Percentiles rank a stretch among this genome's conserved stretches.
phyloP scores from a whole-genome alignment of 2,888 invertebrate species.

The Oegoconia quadripuncta region DNA sequence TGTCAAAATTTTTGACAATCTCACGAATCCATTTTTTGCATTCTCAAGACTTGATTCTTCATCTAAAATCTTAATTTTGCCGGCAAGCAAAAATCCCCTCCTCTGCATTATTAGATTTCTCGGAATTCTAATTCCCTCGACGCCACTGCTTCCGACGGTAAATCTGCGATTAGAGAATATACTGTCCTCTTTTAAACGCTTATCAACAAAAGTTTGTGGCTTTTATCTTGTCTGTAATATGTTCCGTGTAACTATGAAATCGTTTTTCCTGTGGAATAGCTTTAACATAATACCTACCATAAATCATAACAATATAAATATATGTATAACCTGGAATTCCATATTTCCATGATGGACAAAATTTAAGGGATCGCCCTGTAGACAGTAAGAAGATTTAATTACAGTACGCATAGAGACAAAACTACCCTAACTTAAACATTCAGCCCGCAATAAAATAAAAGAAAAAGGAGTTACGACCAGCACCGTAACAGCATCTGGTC shows the following conservation, averaged over 20 bases:
- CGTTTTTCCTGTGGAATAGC: no score
- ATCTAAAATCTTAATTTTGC: not conserved
- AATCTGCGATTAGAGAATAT: conserved; percentile 18
- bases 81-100: conserved; percentile 2
- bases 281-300: no score
- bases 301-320: not conserved
- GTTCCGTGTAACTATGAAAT: no score
- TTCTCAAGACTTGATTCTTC: no score
- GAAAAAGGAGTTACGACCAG: conserved; percentile 62
- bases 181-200: conserved; percentile 24
- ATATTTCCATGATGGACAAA: no score
- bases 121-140: conserved; percentile 15
- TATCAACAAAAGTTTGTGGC: no score
- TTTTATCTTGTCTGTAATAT: no score
- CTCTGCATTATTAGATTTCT: conserved; percentile 12
- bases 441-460: conserved; percentile 47
- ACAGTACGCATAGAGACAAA: conserved; percentile 11
- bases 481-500: conserved; percentile 41
- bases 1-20: no score
- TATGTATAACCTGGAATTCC: no score
- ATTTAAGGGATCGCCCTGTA: no score
- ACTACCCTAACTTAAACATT: conserved; percentile 26
- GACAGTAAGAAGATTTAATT: conserved; percentile 11
- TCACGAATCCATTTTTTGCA: no score
- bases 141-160: conserved; percentile 16